Evolutionary conservation across 1,140 invertebrate species (phyloP), one percentile per base, ranked within the genome.

Genomic region (Acromyrmex charruanus): DNA sequence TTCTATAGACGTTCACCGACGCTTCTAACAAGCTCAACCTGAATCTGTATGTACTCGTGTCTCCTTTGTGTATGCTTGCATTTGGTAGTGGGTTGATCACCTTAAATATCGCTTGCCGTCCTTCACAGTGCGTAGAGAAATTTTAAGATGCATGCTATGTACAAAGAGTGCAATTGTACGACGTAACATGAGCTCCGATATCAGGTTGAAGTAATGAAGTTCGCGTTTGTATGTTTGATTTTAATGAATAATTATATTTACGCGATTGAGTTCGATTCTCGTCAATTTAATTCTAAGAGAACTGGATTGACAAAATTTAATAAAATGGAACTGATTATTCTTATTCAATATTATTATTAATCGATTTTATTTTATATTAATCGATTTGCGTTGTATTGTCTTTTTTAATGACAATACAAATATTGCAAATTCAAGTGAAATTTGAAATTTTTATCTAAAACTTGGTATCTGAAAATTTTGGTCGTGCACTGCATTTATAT

Each of bases 71-170:
- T 87, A 74, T 87, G 89, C 89, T 90, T 91, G 89, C 89, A 63
- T 81, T 88, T 90, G 89, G 44, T 90, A 90, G 69, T 90, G 80
- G 35, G 71, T 90, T 90, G 81, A 72, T 85, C 71, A 87, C 65
- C 65, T 77, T 44, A 55, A 77, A 35, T 86, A 61, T 66, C 74
- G 89, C 89, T 90, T 90, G 66, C 65, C 61, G 51, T 90, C 65
- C 71, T 88, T 88, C 65, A 80, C 86, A 77, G 58, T 90, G 81
- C 86, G 85, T 86, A 85, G 68, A 85, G n/a, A 84, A 82, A 88
- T 85, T 86, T 65, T 53, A 79, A 80, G 65, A 77, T 86, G 89
- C 88, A 90, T 90, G 88, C 31, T 35, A 89, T 28, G 84, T 74
- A 28, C 68, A 59, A 87, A 72, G 39, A 65, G 85, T 69, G 72